Evolutionary conservation across 2,113 vertebrate species (phyloP).

Genomic region (Columba janthina): DNA sequence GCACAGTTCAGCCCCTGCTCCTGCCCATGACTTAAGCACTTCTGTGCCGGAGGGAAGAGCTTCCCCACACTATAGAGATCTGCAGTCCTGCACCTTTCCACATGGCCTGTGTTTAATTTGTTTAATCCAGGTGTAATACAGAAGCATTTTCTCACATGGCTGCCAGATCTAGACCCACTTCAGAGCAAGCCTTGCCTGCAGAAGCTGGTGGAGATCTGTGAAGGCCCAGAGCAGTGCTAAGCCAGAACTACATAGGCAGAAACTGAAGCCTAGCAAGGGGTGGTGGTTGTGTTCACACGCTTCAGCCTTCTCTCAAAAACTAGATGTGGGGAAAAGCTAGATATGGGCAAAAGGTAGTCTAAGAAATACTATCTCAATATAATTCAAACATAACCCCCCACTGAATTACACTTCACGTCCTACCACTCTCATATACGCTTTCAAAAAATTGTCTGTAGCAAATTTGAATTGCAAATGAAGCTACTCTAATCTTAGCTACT

Average conservation of each 20-base stretch:
- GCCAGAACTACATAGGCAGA: background rate
- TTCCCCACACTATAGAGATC: background rate
- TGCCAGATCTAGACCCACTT: background rate
- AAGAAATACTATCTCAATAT: background rate
- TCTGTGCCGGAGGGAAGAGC: background rate
- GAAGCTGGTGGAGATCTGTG: background rate
- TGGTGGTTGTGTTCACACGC: background rate
- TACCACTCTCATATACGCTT: background rate
- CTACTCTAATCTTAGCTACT: conserved; percentile 29
- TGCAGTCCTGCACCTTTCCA: background rate
- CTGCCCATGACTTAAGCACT: too few relatives aligned
- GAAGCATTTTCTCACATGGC: background rate
- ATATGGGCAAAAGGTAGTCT: background rate
- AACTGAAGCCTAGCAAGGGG: accelerated
- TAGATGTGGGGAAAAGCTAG: background rate
- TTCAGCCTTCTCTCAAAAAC: background rate
- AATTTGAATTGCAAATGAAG: conserved; percentile 51
- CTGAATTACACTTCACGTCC: background rate
- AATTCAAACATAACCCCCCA: background rate
- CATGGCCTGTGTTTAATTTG: background rate
- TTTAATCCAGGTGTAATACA: background rate
- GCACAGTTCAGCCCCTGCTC: background rate
- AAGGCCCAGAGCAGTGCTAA: background rate
- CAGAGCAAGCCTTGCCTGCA: background rate
- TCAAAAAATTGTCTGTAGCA: background rate